Percentiles rank a stretch among this genome's conserved stretches.
Evolutionary conservation across 1,140 invertebrate genomes (phyloP).

Genomic region (Plutomurus gul): DNA sequence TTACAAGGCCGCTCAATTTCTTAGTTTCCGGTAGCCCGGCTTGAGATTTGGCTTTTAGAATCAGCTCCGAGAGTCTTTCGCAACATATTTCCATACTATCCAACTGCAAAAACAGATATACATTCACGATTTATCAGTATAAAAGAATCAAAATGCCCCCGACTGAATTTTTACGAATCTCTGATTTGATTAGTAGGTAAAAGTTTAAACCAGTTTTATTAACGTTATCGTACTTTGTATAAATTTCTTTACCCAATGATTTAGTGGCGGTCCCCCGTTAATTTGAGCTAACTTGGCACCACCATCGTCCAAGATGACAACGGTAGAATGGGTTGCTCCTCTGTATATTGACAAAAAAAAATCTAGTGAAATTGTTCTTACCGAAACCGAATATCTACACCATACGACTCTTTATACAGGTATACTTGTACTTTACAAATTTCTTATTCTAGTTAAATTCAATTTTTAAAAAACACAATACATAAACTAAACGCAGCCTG

Average conservation of each 20-base stretch:
- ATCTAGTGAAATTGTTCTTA: neutral
- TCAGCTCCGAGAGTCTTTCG: slow-evolving; percentile 73
- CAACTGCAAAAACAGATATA: slow-evolving; percentile 56
- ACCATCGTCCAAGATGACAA: slow-evolving; percentile 72
- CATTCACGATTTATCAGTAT: neutral
- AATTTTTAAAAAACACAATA: too few relatives aligned
- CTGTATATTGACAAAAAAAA: slow-evolving; percentile 66
- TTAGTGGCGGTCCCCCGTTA: slow-evolving; percentile 74
- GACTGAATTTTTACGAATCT: too few relatives aligned
- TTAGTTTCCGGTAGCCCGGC: slow-evolving; percentile 66
- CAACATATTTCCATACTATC: slow-evolving; percentile 77
- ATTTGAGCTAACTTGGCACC: slow-evolving; percentile 69
- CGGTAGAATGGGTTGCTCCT: slow-evolving; percentile 78
- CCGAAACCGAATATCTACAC: too few relatives aligned
- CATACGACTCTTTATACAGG: neutral
- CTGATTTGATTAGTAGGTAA: too few relatives aligned
- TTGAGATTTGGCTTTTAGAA: slow-evolving; percentile 69
- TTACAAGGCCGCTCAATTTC: slow-evolving; percentile 67
- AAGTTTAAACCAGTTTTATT: slow-evolving; percentile 1
- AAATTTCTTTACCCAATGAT: slow-evolving; percentile 71
- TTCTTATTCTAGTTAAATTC: too few relatives aligned
- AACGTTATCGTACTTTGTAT: neutral
- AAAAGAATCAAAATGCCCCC: too few relatives aligned
- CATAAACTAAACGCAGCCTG: too few relatives aligned
- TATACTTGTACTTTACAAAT: neutral